These are phyloP conservation scores for Cossypha caffra DNA, from an alignment of 2,797 vertebrate species.

Conservation along the genomic window DNA sequence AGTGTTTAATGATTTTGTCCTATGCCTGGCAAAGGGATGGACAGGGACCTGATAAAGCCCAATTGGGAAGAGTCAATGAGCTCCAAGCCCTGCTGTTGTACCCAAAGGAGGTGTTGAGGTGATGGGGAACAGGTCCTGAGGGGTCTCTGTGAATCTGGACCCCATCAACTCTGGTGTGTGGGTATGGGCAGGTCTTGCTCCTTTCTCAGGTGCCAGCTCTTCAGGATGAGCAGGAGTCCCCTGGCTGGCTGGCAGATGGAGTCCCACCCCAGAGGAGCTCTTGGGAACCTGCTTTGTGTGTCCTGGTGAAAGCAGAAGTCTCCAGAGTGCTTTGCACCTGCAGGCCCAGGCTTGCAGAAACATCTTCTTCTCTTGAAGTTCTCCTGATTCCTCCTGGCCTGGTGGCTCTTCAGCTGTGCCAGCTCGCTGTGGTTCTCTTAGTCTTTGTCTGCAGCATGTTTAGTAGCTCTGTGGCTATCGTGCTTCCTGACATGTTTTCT, in stretches of 20 bases:
- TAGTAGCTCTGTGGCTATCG: background rate
- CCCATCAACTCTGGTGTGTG: background rate
- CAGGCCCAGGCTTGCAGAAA: accelerated
- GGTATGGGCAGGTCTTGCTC: accelerated
- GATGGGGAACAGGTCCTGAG: background rate
- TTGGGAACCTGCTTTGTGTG: background rate
- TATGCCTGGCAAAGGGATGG: background rate
- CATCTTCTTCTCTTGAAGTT: background rate
- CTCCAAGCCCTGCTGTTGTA: background rate
- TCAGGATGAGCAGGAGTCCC: background rate
- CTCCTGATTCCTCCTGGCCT: background rate
- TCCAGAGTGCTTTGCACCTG: accelerated
- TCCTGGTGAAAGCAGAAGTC: background rate
- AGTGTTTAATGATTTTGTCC: background rate
- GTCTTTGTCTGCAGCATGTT: background rate
- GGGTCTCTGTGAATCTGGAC: background rate
- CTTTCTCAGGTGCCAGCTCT: background rate
- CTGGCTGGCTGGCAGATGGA: background rate
- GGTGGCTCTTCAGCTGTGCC: accelerated
- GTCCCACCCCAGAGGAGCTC: background rate
- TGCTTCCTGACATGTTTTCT: slow-evolving; percentile 9
- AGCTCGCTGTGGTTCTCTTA: accelerated
- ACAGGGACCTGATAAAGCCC: background rate
- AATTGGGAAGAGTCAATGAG: accelerated
- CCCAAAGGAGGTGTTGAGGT: background rate